phyloP scores from a whole-genome alignment of 1,140 invertebrate species.

The Eumaeus atala region DNA sequence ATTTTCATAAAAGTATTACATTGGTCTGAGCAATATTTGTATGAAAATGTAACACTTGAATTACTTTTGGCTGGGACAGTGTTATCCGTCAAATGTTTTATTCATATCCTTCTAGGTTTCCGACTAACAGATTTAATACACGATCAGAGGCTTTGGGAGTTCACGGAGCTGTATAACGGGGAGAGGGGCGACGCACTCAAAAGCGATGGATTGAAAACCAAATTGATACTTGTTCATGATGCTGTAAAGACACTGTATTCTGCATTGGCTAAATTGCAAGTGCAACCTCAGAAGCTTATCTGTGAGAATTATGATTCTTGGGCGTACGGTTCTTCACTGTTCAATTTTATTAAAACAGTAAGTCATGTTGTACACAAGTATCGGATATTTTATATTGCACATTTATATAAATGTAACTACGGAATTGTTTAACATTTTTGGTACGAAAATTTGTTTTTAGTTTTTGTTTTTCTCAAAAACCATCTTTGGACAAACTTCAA shows the following conservation, averaged over 20 bases:
- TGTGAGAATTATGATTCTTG: slow-evolving; percentile 48
- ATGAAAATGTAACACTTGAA: slow-evolving; percentile 18
- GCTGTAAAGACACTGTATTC: slow-evolving; percentile 43
- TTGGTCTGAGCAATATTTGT: slow-evolving; percentile 11
- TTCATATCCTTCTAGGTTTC: slow-evolving; percentile 39
- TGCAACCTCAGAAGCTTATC: slow-evolving; percentile 23
- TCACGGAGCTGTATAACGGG: slow-evolving; percentile 34
- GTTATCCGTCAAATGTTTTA: slow-evolving; percentile 19
- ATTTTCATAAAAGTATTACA: background rate
- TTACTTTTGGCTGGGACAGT: slow-evolving; percentile 2
- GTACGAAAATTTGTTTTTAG: background rate
- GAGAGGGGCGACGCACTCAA: slow-evolving; percentile 29
- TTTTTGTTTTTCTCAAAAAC: too few species aligned
- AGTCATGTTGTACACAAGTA: slow-evolving; percentile 16
- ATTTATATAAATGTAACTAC: too few species aligned
- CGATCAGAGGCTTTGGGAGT: slow-evolving; percentile 39
- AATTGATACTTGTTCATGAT: slow-evolving; percentile 50
- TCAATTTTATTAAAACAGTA: slow-evolving; percentile 65
- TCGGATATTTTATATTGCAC: too few species aligned
- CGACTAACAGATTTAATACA: slow-evolving; percentile 36
- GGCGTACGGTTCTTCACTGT: slow-evolving; percentile 47
- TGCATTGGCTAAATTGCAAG: slow-evolving; percentile 39
- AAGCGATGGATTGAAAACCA: slow-evolving; percentile 41
- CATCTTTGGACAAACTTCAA: too few species aligned
- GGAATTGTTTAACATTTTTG: too few species aligned